Evolutionary conservation across 2,888 invertebrate genomes (phyloP), one percentile per base, ranked within the genome.

Genomic region (Sinodicranocentrus sp.): DNA sequence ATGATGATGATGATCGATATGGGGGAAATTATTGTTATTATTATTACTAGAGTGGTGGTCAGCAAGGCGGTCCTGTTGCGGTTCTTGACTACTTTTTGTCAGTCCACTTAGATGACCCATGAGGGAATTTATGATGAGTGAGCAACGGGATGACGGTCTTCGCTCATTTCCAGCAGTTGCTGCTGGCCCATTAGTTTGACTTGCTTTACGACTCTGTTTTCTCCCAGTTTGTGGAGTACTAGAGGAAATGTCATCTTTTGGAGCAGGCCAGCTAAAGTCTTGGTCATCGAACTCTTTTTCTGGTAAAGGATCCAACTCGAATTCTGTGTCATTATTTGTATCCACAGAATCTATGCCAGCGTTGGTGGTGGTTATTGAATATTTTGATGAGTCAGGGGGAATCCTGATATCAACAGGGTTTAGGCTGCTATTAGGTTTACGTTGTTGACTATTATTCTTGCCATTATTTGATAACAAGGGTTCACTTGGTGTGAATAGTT

Each of bases 261-360:
- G 76, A 67, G 61, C 28, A 57, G 63, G 19, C 72, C 72, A 80
- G 44, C 43, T 72, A 19, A 72, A 80, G 43, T 80, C 80, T 17
- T 59, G 19, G 33, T 80, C 80, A 57, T 54, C 57, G 43, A 67
- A 83, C 43, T 85, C 85, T 52, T 82, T 83, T 57, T 87, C 87
- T 33, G 85, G 85, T 26, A 87, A 33, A 10, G 87, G 86, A 43
- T 85, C 86, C 63, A 87, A 52, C 57, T 87, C 84, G 63, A 86
- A 86, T 10, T 87, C 86, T 1, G 84, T 86, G 71, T 86, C 86
- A 61, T 80, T 65, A 80, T 80, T 73, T 80, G 67, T 80, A 65
- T 80, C 73, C 39, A 39, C 52, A 17, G 17, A 5, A 21, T 2
- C n/a, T 21, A 21, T 21, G 19, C 28, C 39, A 68, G 17, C 71